Evolutionary conservation across 2,113 vertebrate species (phyloP), one percentile per base, ranked within the genome.

Genomic region (Festucalex cinctus): DNA sequence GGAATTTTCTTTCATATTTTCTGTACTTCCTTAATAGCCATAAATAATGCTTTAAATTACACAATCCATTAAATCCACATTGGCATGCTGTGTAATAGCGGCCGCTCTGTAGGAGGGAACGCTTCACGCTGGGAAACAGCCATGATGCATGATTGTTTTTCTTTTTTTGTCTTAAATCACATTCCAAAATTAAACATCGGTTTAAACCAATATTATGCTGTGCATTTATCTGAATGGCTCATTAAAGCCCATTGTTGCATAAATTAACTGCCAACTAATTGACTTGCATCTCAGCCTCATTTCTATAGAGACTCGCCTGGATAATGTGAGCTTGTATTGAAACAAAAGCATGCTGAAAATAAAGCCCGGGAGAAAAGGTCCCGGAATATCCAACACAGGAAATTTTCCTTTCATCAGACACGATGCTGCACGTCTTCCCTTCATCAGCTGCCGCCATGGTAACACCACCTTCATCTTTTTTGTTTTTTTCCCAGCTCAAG

Each of bases 231-330:
- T 54, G 76, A 85, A 73, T 37, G 68, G 68, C 73, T 71, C 54
- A 63, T 85, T 85, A 72, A 79, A 80, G 63, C 74, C 59, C 46
- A 69, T 72, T 20, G 57, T 65, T 62, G 67, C n/a, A 22, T 86
- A 86, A 85, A 87, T 86, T 83, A 81, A 76, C 67, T 14, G 6
- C 24, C 49, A 37, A 70, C 70, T 85, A 86, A 86, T 78, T 76
- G 79, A 80, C 81, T 84, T 76, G 64, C 57, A 77, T 79, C 79
- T 65, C 58, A 36, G 77, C 48, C 56, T 68, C 73, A 72, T 75
- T n/a, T 79, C 83, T 80, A 65, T 46, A 41, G 79, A 83, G 81
- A 86, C 64, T 8, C 67, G 41, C 26, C 63, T 66, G 70, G 41
- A 64, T 71, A 57, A 66, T 67, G 32, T n/a, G 17, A 37, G 3